phyloP scores from a whole-genome alignment of 2,113 vertebrate genomes.

The Nycticorax nycticorax region DNA sequence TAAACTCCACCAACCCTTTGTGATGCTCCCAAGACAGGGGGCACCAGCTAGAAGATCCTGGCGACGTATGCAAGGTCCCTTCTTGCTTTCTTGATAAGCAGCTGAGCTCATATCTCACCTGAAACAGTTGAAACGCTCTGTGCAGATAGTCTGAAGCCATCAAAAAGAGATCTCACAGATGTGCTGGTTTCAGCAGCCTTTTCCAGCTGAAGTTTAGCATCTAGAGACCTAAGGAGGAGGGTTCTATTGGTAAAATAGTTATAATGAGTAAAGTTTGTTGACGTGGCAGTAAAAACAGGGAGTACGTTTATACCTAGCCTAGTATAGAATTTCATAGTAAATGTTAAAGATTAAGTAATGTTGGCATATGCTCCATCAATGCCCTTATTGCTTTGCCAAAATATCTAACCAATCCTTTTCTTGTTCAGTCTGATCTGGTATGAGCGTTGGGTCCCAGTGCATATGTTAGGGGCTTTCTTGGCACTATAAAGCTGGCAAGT shows the following conservation, averaged over 20 bases:
- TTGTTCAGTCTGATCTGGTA: not conserved
- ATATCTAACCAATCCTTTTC: not conserved
- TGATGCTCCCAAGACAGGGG: not conserved
- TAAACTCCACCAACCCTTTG: not conserved
- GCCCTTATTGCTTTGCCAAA: not conserved
- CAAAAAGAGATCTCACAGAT: not conserved
- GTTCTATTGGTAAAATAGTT: conserved; percentile 18
- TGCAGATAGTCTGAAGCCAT: not conserved
- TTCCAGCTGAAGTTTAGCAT: conserved; percentile 30
- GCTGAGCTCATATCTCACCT: not conserved
- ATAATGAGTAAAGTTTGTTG: not conserved
- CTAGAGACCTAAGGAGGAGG: not conserved
- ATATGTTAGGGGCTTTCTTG: not conserved
- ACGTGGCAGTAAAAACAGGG: not conserved
- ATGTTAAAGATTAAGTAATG: not conserved
- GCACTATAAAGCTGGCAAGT: not conserved
- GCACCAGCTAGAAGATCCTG: not conserved
- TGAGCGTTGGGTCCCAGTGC: not conserved
- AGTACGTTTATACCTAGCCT: not conserved
- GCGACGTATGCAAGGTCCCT: not conserved
- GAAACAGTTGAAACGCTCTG: not conserved
- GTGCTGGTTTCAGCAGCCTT: not conserved
- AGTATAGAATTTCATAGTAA: not conserved
- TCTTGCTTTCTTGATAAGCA: not conserved
- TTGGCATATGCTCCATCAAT: not conserved